Evolutionary conservation across 2,797 vertebrate genomes (phyloP).

Genomic region (Kryptolebias ocellatus): DNA sequence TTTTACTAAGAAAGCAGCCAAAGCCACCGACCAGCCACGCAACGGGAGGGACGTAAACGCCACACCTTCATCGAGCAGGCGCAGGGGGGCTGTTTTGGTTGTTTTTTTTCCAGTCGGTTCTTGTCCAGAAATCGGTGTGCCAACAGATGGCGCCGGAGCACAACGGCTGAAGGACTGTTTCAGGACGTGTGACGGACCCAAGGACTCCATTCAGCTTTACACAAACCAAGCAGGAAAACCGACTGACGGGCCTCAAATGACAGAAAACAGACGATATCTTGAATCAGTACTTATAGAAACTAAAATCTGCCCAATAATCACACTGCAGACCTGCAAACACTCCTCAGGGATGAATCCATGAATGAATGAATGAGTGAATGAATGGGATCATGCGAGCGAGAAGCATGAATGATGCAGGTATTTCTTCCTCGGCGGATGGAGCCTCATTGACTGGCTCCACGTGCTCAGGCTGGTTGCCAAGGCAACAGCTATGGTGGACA

Average conservation of each 20-base stretch:
- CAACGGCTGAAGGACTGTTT: slow-evolving; percentile 24
- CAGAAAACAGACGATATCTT: no score
- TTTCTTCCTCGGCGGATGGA: slow-evolving; percentile 27
- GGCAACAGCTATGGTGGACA: slow-evolving; percentile 62
- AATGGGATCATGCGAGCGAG: slow-evolving; percentile 11
- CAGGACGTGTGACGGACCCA: slow-evolving; percentile 34
- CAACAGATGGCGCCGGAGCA: slow-evolving; percentile 73
- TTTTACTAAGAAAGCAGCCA: not conserved
- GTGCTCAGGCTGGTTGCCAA: slow-evolving; percentile 71
- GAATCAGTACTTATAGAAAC: no score
- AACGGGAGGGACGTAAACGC: slow-evolving; percentile 42
- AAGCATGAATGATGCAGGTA: slow-evolving; percentile 17
- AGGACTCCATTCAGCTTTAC: slow-evolving; percentile 41
- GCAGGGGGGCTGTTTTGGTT: slow-evolving; percentile 35
- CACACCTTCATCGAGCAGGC: slow-evolving; percentile 41
- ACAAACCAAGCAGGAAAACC: slow-evolving; percentile 14
- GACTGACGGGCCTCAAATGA: no score
- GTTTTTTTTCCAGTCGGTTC: slow-evolving; percentile 20
- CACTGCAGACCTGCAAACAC: no score
- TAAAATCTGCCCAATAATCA: no score
- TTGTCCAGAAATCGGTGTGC: slow-evolving; percentile 34
- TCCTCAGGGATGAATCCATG: not conserved
- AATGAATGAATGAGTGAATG: slow-evolving; percentile 14
- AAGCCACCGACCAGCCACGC: slow-evolving; percentile 11
- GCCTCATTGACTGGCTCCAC: slow-evolving; percentile 45